These are phyloP conservation scores for Biston stratarius DNA, from an alignment of 2,888 invertebrate species.

Conservation along the genomic window DNA sequence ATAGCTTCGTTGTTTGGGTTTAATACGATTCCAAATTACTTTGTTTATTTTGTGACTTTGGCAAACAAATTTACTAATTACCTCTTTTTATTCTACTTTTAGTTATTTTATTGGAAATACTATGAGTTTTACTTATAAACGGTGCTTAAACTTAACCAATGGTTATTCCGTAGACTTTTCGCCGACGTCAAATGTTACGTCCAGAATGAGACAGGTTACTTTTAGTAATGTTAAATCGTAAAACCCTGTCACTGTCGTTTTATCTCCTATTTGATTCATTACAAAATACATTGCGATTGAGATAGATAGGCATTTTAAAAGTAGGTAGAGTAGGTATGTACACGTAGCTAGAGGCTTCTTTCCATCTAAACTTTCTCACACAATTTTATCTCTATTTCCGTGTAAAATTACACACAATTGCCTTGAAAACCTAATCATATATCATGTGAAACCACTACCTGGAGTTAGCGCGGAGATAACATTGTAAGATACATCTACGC, in stretches of 20 bases:
- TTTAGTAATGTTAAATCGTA: too few relatives aligned
- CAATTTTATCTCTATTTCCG: neutral
- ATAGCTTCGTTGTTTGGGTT: conserved; percentile 7
- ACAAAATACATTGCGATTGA: too few relatives aligned
- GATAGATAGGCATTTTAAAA: too few relatives aligned
- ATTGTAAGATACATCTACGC: conserved; percentile 32
- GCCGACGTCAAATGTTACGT: too few relatives aligned
- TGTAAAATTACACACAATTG: conserved; percentile 10
- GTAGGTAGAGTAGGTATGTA: too few relatives aligned
- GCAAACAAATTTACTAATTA: conserved; percentile 15
- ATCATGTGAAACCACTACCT: conserved; percentile 26
- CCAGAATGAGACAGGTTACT: too few relatives aligned
- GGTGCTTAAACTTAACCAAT: too few relatives aligned
- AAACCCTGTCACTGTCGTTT: too few relatives aligned
- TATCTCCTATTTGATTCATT: too few relatives aligned
- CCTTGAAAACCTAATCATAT: conserved; percentile 12
- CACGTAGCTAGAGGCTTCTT: too few relatives aligned
- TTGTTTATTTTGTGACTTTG: conserved; percentile 14
- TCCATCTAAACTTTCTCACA: neutral
- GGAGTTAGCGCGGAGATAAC: conserved; percentile 27
- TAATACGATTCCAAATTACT: neutral
- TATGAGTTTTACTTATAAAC: too few relatives aligned
- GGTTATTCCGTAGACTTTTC: too few relatives aligned
- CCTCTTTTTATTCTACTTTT: neutral
- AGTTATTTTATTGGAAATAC: neutral